Evolutionary conservation across 1,140 invertebrate genomes (phyloP), one percentile per base, ranked within the genome.

Genomic region (Leptinotarsa undecemlineata): DNA sequence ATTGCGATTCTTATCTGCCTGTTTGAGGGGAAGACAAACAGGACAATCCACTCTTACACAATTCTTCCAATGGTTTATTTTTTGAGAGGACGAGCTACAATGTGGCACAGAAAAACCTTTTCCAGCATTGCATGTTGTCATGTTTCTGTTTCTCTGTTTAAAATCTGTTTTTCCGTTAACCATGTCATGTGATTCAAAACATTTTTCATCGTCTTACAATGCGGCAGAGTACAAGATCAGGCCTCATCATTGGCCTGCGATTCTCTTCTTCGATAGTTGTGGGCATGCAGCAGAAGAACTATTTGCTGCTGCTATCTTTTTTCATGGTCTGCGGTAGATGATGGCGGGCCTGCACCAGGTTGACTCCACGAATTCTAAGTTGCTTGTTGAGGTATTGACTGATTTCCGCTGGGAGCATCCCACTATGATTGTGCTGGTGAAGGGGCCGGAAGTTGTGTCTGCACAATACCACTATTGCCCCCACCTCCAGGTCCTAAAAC

Each of bases 151-250:
- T n/a, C n/a, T n/a, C n/a, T n/a, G n/a, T n/a, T n/a, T n/a, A n/a
- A n/a, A n/a, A n/a, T n/a, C n/a, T n/a, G n/a, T n/a, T n/a, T n/a
- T n/a, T n/a, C n/a, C n/a, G n/a, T n/a, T n/a, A n/a, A n/a, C n/a
- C n/a, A n/a, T n/a, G n/a, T n/a, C n/a, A 99, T 99, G 82, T 99
- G 98, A 82, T 94, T 96, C 68, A 99, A 88, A n/a, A 99, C 98
- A 81, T 96, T 96, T 85, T 99, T 99, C 98, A 99, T 99, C 1
- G 97, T 99, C 84, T 95, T 94, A 87, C 98, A 99, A 85, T 99
- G 97, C 20, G 97, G 97, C 68, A 99, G 88, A 20, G 90, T 92
- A 86, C 98, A 99, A 77, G 92, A 90, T 88, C 91, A 91, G 20
- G 89, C 87, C 82, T 94, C 92, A 23, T 92, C 93, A 80, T 95